These are phyloP conservation scores for Trigoniulus corallinus DNA, from an alignment of 1,140 invertebrate species.

Conservation along the genomic window DNA sequence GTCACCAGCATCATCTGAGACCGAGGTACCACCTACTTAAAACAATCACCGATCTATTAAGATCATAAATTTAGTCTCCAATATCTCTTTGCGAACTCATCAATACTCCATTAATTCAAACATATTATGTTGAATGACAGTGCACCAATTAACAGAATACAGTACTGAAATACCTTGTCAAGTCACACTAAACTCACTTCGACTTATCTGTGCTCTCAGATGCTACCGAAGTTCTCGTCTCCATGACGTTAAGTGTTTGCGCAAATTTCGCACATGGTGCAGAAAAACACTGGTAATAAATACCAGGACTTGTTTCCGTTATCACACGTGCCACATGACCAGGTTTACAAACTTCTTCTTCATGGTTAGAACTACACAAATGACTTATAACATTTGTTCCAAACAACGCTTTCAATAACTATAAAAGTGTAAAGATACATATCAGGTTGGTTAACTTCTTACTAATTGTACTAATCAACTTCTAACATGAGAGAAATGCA, in stretches of 20 bases:
- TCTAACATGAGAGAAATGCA: neutral
- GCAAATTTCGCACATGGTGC: slow-evolving; percentile 28
- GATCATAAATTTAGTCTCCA: too few relatives aligned
- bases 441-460: neutral
- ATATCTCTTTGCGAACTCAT: too few relatives aligned
- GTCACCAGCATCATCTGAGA: too few relatives aligned
- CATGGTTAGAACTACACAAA: slow-evolving; percentile 26
- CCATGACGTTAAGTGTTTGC: slow-evolving; percentile 20
- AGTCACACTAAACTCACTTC: too few relatives aligned
- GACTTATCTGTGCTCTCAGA: too few relatives aligned
- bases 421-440: slow-evolving; percentile 13
- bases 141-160: too few relatives aligned
- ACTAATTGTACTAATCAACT: slow-evolving; percentile 3
- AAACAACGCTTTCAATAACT: slow-evolving; percentile 67
- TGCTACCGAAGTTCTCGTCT: neutral
- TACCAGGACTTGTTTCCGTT: slow-evolving; percentile 17
- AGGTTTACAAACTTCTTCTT: slow-evolving; percentile 11
- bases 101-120: too few relatives aligned
- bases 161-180: too few relatives aligned
- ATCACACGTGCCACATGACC: slow-evolving; percentile 18
- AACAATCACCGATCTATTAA: too few relatives aligned
- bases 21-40: too few relatives aligned
- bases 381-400: slow-evolving; percentile 56
- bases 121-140: too few relatives aligned
- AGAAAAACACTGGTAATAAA: slow-evolving; percentile 29